Base-by-base conservation (phyloP, 2,797 vertebrate species). In the Babyrousa celebensis region DNA sequence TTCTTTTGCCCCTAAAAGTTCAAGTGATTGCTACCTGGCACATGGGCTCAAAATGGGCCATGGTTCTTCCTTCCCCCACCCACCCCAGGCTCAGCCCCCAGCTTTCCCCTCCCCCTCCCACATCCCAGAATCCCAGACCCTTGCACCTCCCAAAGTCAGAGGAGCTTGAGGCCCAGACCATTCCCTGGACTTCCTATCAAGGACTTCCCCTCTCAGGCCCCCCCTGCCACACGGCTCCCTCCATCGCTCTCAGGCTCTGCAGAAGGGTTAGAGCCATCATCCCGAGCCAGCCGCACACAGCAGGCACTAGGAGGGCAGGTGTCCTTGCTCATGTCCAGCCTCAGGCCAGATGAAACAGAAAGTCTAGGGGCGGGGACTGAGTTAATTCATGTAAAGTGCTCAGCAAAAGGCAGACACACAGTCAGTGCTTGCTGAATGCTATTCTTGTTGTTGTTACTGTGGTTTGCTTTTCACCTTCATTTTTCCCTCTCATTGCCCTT, bases 1-100 rank as follows among this genome's bases (percentile, higher is more conserved):
- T 87, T 56, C 32, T 74, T 67, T 79, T n/a, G 43, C 82, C 32
- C 27, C 10, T 48, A 18, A 90, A 56, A 70, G 68, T 62, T 74
- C 75, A 48, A 25, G 14, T 12, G 72, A 43, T 14, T 62, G 21
- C 23, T 15, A 4, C 75, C 27, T 60, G 82, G n/a, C 6, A 84
- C 12, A 56, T 67, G 71, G 63, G 21, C 56, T 90, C 36, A 56
- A 83, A 91, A 58, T 36, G 23, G 23, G 83, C 32, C 25, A 5
- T 23, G 43, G 43, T 48, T 18, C 48, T 94, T 79, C 29, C 12
- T 21, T 21, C 9, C 68, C 67, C 21, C 23, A 18, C 6, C 0
- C 9, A 1, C 43, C 40, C 3, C 0, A 5, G 5, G 5, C 9
- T 65, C 11, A 11, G 36, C 29, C 18, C n/a, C 7, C n/a, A 58